Base-by-base conservation (phyloP, 1,140 invertebrate species). In the Danaus plexippus region DNA sequence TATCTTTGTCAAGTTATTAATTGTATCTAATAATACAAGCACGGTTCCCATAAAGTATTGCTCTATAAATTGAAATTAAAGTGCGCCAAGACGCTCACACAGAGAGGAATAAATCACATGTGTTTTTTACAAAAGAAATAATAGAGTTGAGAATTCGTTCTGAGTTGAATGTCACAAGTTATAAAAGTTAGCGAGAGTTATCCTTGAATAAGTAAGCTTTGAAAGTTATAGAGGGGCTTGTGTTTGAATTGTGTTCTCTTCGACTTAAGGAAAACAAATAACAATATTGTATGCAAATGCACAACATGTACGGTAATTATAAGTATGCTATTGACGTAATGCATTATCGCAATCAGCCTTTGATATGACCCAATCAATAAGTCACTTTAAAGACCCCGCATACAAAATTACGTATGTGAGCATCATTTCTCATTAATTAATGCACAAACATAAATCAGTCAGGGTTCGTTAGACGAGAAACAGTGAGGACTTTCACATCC, bases 41-140 rank as follows among this genome's bases (percentile, higher is more conserved):
- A 52, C 54, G 59, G 63, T 61, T 62, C 61, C 63, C 61, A 56
- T 66, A 66, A 74, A 55, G 63, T 67, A 75, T 73, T 52, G 67
- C 60, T 61, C 72, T 71, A 80, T 85, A 84, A 85, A 84, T 85
- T 83, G 79, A 85, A 85, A 83, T 81, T 85, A 77, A 82, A 83
- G 75, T 77, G 80, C 67, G 71, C 69, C 61, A 59, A 73, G 69
- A 63, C 69, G 61, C 57, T 60, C 73, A 75, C 70, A 73, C 74
- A 75, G 71, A 68, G 61, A 73, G 66, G 67, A 32, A 83, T 83
- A 81, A 83, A 85, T 81, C 77, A 81, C 78, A 64, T 52, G 62
- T 44, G 69, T 78, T 79, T 77, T 74, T 75, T 71, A 72, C 68
- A 76, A 77, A 77, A 77, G 70, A 72, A 76, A 77, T 80, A 76